Conservation (phyloP, 2,888 invertebrate genomes). For the Caenorhabditis sp. region DNA sequence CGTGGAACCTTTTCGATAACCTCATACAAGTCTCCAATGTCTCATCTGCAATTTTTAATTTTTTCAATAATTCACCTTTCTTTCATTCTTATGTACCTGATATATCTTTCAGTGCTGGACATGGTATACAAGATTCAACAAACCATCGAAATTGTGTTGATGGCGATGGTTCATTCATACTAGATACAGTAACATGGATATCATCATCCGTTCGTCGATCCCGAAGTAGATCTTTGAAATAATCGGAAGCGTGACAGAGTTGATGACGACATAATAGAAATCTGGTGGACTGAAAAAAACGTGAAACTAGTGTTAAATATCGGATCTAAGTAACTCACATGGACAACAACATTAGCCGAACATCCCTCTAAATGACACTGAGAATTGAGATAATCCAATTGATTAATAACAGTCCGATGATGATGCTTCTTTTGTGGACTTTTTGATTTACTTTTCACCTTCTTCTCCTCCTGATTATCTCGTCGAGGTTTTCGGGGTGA, state of each 20-base stretch:
- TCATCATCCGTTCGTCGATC: slow-evolving; percentile 39
- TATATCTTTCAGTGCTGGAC: slow-evolving; percentile 66
- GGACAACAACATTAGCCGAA: slow-evolving; percentile 64
- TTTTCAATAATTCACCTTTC: too few species aligned
- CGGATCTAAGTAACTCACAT: slow-evolving; percentile 56
- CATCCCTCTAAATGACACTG: slow-evolving; percentile 70
- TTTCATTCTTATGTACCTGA: slow-evolving; percentile 42
- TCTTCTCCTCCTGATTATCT: slow-evolving; percentile 12
- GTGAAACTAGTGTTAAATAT: neutral
- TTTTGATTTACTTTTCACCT: slow-evolving; percentile 50
- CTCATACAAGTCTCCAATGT: slow-evolving; percentile 70
- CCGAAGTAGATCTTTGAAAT: slow-evolving; percentile 62
- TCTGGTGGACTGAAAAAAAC: slow-evolving; percentile 58
- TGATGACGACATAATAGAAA: slow-evolving; percentile 70
- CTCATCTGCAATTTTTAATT: slow-evolving; percentile 55
- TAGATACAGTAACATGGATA: slow-evolving; percentile 48
- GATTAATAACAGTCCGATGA: slow-evolving; percentile 48
- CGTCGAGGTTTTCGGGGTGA: slow-evolving; percentile 39
- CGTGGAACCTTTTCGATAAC: slow-evolving; percentile 64
- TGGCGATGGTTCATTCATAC: slow-evolving; percentile 49
- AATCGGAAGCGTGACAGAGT: slow-evolving; percentile 67
- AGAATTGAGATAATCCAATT: slow-evolving; percentile 65
- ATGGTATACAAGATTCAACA: slow-evolving; percentile 65
- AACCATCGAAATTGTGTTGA: slow-evolving; percentile 66
- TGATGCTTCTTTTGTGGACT: slow-evolving; percentile 42